A percentile compares a stretch with the other conserved stretches of the same genome.
Conservation (phyloP, 2,797 vertebrate genomes). For the Anisognathus igniventris region DNA sequence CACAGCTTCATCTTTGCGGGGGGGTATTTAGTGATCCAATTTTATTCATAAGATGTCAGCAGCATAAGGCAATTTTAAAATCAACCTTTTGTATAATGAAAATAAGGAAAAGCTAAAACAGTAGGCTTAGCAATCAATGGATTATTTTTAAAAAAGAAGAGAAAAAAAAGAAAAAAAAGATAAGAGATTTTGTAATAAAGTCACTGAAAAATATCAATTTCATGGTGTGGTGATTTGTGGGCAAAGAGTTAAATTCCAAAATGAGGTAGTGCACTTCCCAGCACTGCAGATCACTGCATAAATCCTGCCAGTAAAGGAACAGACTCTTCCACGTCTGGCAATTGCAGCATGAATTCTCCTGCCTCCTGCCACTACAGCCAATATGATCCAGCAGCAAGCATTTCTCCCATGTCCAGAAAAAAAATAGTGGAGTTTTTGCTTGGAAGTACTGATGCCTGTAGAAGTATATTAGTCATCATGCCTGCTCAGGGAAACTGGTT, state of each 20-base stretch:
- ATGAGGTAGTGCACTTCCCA: constrained; percentile 9
- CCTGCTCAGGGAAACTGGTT: not conserved
- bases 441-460: constrained; percentile 8
- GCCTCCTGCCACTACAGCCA: constrained; percentile 24
- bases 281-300: constrained; percentile 3
- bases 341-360: constrained; percentile 5
- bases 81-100: not conserved
- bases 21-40: not conserved
- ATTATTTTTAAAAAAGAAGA: not conserved
- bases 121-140: not conserved
- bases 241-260: constrained; percentile 52
- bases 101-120: not conserved
- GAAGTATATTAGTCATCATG: constrained; percentile 14
- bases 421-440: not conserved
- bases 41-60: not conserved
- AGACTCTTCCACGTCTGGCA: constrained; percentile 30
- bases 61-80: not conserved
- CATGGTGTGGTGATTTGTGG: not conserved
- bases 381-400: constrained; percentile 5
- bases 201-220: not conserved
- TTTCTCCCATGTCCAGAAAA: not conserved
- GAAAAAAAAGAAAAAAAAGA: rapidly evolving
- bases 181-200: not conserved
- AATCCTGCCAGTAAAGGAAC: constrained; percentile 43
- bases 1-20: not conserved